Percentiles rank a stretch among this genome's conserved stretches.
These are phyloP conservation scores for Yponomeuta malinellus DNA, from an alignment of 2,888 invertebrate genomes.

Conservation along the genomic window DNA sequence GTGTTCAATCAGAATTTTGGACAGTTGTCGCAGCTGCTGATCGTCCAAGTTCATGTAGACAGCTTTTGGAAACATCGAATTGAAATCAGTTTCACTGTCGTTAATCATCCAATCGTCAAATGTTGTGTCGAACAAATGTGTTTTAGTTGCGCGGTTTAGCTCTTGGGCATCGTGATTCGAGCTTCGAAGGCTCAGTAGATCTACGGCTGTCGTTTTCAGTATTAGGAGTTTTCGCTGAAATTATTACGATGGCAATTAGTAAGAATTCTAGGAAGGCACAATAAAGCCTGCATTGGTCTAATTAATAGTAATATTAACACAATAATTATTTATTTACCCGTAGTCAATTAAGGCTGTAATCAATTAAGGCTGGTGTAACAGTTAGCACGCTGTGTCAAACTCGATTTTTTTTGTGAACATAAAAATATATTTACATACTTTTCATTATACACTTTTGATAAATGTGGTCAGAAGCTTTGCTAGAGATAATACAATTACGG, in stretches of 20 bases:
- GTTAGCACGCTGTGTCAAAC: too few relatives aligned
- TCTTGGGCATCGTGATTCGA: slow-evolving; percentile 24
- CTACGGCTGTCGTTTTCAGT: slow-evolving; percentile 45
- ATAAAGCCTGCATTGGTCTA: too few relatives aligned
- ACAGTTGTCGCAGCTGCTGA: slow-evolving; percentile 40
- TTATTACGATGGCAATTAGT: not conserved
- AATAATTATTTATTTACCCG: too few relatives aligned
- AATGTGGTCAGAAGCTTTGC: too few relatives aligned
- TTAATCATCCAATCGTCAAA: slow-evolving; percentile 29
- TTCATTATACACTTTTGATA: slow-evolving; percentile 14
- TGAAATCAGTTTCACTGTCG: slow-evolving; percentile 32
- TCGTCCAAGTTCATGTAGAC: slow-evolving; percentile 47
- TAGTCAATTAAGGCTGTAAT: too few relatives aligned
- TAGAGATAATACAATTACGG: too few relatives aligned
- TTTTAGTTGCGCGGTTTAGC: slow-evolving; percentile 33
- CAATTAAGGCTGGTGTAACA: too few relatives aligned
- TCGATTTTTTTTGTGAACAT: too few relatives aligned
- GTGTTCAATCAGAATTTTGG: slow-evolving; percentile 47
- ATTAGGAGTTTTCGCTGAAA: slow-evolving; percentile 55
- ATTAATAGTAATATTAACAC: not conserved
- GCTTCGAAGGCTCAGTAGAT: slow-evolving; percentile 33
- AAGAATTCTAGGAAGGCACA: not conserved
- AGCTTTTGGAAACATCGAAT: slow-evolving; percentile 39
- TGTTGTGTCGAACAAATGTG: slow-evolving; percentile 44
- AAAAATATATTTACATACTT: too few relatives aligned